Evolutionary conservation across 2,888 invertebrate genomes (phyloP), one percentile per base, ranked within the genome.

Genomic region (Diadromus collaris): DNA sequence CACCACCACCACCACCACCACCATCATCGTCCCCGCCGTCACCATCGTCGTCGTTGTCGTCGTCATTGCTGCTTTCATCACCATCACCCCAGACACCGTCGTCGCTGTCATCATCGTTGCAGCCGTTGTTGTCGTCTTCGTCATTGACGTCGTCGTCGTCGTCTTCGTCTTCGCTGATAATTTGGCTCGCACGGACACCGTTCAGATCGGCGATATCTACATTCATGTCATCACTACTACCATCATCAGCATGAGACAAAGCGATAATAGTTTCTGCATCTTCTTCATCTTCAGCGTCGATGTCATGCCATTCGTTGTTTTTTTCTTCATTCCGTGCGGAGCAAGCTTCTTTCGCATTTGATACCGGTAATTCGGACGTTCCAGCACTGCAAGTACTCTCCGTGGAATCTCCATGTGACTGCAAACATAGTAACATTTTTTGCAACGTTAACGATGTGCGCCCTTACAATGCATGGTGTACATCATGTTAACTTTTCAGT

Each of bases 311-410:
- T 56, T 68, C 68, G 56, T 56, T 67, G 67, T 67, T 29, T 56
- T 27, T 56, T 68, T 58, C 68, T 68, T 56, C 68, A 68, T 54
- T 68, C 56, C 41, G 56, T 56, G 56, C 41, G 19, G 68, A 56
- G 56, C 68, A 68, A 58, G 41, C 41, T 29, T 58, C 29, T 58
- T 41, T 68, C 38, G 68, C 68, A 56, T 68, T 68, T 68, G 56
- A 68, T 68, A 44, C 41, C 56, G 56, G 68, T 68, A 56, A 56
- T 68, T 68, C 56, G 44, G 68, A 68, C 68, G 68, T 67, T 67
- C 16, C 67, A 67, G 67, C 56, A 27, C 54, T 51, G 67, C 67
- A 54, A 54, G 67, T 16, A 54, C 54, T 67, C 38, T 54, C 54
- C 16, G 54, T 67, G 67, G 67, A 67, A 67, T 67, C 67, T 34